Evolutionary conservation across 2,888 invertebrate genomes (phyloP).

Genomic region (Platynereis dumerilii): DNA sequence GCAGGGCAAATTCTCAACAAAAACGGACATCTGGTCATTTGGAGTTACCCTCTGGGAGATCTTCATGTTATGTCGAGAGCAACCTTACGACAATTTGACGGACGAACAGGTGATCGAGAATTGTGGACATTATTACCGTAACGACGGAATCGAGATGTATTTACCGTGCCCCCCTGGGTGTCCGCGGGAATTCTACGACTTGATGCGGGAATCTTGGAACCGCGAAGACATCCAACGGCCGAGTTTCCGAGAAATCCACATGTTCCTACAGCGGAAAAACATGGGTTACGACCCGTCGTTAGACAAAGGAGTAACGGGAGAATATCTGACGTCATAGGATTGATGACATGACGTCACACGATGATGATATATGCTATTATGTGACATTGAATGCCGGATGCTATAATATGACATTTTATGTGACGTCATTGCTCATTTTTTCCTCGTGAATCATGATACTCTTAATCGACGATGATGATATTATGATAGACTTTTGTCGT

Average conservation of each 20-base stretch:
- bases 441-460: too few species aligned
- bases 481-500: too few species aligned
- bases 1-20: slow-evolving; percentile 84
- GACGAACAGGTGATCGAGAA: slow-evolving; percentile 84
- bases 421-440: too few species aligned
- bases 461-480: too few species aligned
- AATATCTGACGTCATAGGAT: too few species aligned
- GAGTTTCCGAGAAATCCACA: slow-evolving; percentile 85
- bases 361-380: too few species aligned
- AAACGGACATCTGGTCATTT: slow-evolving; percentile 92
- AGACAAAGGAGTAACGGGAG: slow-evolving; percentile 36
- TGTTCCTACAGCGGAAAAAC: slow-evolving; percentile 73
- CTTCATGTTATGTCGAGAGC: slow-evolving; percentile 76
- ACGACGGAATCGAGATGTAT: slow-evolving; percentile 66
- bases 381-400: too few species aligned
- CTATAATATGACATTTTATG: too few species aligned
- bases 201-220: slow-evolving; percentile 92
- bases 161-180: slow-evolving; percentile 78
- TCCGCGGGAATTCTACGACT: slow-evolving; percentile 86
- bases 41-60: slow-evolving; percentile 89
- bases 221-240: slow-evolving; percentile 81
- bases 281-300: slow-evolving; percentile 62
- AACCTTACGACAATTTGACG: slow-evolving; percentile 78
- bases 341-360: too few species aligned
- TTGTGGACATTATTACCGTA: slow-evolving; percentile 77